A percentile compares a stretch with the other conserved stretches of the same genome.
Evolutionary conservation across 2,797 vertebrate species (phyloP).

Genomic region (Clarias laeviceps): DNA sequence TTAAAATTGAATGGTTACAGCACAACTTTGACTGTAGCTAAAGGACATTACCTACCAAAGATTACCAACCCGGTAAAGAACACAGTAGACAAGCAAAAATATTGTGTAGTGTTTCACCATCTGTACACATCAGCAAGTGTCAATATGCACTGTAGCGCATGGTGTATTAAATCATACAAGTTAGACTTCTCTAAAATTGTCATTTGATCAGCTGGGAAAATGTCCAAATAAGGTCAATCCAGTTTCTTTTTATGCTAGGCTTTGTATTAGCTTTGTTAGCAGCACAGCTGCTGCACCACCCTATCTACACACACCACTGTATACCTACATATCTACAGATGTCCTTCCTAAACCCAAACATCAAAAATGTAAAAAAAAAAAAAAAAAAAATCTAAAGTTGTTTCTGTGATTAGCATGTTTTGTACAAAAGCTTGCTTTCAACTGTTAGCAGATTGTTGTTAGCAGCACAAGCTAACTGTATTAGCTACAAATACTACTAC

Average conservation of each 20-base stretch:
- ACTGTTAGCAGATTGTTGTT: background rate
- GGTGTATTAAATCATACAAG: background rate
- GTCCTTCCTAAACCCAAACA: background rate
- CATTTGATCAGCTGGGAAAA: background rate
- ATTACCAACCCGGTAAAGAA: background rate
- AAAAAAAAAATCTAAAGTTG: background rate
- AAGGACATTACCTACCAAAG: background rate
- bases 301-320: background rate
- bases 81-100: background rate
- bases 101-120: background rate
- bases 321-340: background rate
- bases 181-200: background rate
- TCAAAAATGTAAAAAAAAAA: background rate
- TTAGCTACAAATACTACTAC: background rate
- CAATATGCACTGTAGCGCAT: background rate
- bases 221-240: background rate
- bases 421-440: background rate
- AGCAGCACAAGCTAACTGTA: background rate
- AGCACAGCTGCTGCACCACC: background rate
- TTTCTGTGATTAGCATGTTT: background rate
- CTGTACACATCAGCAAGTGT: background rate
- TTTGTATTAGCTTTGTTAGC: background rate
- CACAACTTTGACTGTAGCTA: background rate
- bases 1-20: background rate
- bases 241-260: background rate